Conservation (phyloP, 2,113 vertebrate species). For the Caloenas nicobarica region DNA sequence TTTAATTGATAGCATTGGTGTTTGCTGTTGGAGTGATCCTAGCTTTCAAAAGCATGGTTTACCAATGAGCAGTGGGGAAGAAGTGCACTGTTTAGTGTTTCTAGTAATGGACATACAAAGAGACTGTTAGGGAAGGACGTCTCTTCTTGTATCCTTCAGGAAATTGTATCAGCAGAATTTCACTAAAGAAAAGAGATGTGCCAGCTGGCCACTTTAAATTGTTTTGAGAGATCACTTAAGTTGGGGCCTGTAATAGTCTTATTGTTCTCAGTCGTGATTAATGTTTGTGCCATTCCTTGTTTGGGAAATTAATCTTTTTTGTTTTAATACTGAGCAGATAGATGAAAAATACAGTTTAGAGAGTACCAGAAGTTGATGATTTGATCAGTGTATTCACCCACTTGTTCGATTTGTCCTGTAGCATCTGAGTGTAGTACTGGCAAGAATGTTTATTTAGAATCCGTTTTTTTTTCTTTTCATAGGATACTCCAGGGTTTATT, state of each 20-base stretch:
- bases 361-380: neutral
- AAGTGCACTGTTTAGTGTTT: neutral
- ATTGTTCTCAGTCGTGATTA: neutral
- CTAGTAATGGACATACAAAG: neutral
- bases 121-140: neutral
- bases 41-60: neutral
- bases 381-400: neutral
- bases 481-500: slow-evolving; percentile 97
- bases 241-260: neutral
- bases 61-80: neutral
- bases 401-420: neutral
- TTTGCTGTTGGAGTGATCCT: neutral
- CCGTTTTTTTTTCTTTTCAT: neutral
- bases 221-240: neutral
- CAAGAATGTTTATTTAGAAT: neutral
- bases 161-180: neutral
- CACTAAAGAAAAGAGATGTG: neutral
- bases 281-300: neutral
- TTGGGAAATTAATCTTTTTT: neutral
- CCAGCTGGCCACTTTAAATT: neutral
- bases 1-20: neutral
- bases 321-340: neutral
- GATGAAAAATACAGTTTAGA: neutral
- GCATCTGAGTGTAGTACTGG: neutral
- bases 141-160: neutral